Conservation (phyloP, 2,888 invertebrate genomes). For the Sphaeridia pumilis region DNA sequence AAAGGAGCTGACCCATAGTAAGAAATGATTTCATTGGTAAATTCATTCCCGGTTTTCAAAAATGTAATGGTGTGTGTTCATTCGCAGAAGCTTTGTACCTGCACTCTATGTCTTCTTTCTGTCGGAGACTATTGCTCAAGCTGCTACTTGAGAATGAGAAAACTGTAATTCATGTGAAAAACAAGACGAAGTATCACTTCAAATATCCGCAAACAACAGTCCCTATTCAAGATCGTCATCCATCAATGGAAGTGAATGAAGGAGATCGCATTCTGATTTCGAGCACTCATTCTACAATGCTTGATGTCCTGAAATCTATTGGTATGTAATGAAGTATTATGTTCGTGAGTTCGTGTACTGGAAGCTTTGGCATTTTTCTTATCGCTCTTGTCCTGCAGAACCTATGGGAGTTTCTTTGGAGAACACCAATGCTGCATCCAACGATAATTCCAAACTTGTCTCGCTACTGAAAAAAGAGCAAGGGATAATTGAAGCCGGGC, state of each 20-base stretch:
- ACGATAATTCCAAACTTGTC: constrained; percentile 21
- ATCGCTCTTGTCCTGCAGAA: constrained; percentile 20
- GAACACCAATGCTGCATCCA: constrained; percentile 14
- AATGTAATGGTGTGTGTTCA: neutral
- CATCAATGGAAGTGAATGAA: constrained; percentile 37
- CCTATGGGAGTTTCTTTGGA: constrained; percentile 29
- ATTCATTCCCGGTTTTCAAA: constrained; percentile 2
- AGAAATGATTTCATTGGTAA: constrained; percentile 18
- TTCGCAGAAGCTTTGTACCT: constrained; percentile 40
- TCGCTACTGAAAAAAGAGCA: constrained; percentile 24
- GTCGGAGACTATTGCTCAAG: constrained; percentile 71
- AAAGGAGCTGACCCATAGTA: constrained; percentile 40
- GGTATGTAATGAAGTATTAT: too few relatives aligned
- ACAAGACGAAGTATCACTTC: constrained; percentile 34
- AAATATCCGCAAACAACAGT: constrained; percentile 36
- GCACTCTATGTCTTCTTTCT: constrained; percentile 70
- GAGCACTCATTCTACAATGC: constrained; percentile 25
- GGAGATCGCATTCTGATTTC: constrained; percentile 32
- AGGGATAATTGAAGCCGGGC: constrained; percentile 26
- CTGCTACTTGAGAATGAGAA: constrained; percentile 76
- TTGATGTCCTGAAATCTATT: constrained; percentile 28
- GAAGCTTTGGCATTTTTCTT: too few relatives aligned
- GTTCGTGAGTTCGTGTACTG: too few relatives aligned
- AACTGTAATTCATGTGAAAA: constrained; percentile 58
- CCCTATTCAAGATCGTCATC: constrained; percentile 38